Base-by-base conservation (phyloP, 2,113 vertebrate genomes). In the Festucalex cinctus region DNA sequence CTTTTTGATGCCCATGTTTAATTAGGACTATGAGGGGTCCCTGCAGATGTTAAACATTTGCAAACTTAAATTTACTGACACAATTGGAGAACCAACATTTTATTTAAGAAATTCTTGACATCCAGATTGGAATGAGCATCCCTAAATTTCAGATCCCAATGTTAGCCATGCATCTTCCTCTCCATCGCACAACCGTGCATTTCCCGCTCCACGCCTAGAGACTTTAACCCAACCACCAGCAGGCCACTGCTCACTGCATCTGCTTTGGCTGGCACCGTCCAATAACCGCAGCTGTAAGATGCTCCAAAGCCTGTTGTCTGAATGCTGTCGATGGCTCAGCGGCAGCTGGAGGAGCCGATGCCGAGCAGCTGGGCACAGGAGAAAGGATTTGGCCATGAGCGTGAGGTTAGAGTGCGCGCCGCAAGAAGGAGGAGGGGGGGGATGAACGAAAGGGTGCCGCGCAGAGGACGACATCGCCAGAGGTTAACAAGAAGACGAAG, bases 301-400 rank as follows among this genome's bases (percentile, higher is more conserved):
- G 85, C 80, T 83, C 78, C 80, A 80, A 86, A 73, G 78, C 68
- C 76, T 78, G 85, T 89, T 85, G 83, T 89, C 82, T 84, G 76
- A 88, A 86, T 77, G 74, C 79, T 83, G 81, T 86, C 86, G 75
- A 87, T 85, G 75, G 83, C 83, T 83, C 75, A 75, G 69, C 81
- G 84, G 74, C 88, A 88, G 86, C 88, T 88, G 88, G 85, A 85
- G 83, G 79, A 77, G 79, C 82, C 61, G 39, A 75, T 60, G 69
- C 75, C n/a, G 73, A 81, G 80, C 86, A 86, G 82, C 84, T 83
- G 83, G 76, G 63, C 73, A 74, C 74, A 79, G 78, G 82, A 80
- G 79, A 81, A 75, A 83, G 81, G 80, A 86, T 85, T 85, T 84
- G 79, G 82, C 77, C 70, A 66, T 71, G 65, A 83, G 78, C 69